These are phyloP conservation scores for Melanotaenia nigrans DNA, from an alignment of 2,797 vertebrate genomes.

Conservation along the genomic window DNA sequence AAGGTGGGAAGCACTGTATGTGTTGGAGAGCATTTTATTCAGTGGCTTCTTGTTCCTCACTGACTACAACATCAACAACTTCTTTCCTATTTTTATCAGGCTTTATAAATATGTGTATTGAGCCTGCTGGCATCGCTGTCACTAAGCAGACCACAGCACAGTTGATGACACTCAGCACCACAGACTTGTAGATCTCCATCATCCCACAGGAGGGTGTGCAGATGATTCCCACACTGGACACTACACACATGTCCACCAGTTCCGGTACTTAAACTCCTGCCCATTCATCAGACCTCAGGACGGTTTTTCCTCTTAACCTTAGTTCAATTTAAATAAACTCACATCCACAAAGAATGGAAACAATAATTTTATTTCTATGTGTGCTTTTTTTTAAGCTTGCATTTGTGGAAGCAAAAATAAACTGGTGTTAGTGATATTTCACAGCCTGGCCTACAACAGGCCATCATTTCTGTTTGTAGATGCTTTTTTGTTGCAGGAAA, in stretches of 20 bases:
- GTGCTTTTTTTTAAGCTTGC: not conserved
- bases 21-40: too few species aligned
- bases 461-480: too few species aligned
- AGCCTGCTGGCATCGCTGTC: not conserved
- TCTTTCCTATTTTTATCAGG: not conserved
- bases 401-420: not conserved
- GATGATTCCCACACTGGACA: not conserved
- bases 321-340: not conserved
- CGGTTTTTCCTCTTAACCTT: not conserved
- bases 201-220: not conserved
- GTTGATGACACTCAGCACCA: not conserved
- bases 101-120: not conserved
- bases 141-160: not conserved
- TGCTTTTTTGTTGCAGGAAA: too few species aligned
- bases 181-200: not conserved
- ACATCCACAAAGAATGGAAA: not conserved
- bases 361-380: not conserved
- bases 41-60: not conserved
- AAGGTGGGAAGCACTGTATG: too few species aligned
- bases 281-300: not conserved
- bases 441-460: too few species aligned
- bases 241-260: not conserved
- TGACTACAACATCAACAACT: not conserved
- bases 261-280: not conserved
- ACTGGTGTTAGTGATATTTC: not conserved